These are phyloP conservation scores for Atrina japonica DNA, from an alignment of 2,888 invertebrate species.

Conservation along the genomic window DNA sequence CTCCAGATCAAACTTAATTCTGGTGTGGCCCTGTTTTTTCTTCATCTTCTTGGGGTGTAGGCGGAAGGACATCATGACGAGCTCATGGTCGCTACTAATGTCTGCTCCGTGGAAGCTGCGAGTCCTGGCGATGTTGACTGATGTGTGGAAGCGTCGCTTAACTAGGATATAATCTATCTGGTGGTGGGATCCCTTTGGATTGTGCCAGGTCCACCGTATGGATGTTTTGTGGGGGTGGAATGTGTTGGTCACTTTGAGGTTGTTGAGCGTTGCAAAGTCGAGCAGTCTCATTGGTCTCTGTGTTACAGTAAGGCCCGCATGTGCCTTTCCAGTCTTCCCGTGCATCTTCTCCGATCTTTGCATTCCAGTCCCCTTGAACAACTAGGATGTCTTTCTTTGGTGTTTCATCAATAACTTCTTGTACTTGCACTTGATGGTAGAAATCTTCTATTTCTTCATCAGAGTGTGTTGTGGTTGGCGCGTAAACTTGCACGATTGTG, in stretches of 20 bases:
- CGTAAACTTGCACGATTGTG: slow-evolving; percentile 49
- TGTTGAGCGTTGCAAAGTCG: slow-evolving; percentile 40
- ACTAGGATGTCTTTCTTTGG: slow-evolving; percentile 46
- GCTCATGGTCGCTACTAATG: slow-evolving; percentile 29
- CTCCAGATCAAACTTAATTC: slow-evolving; percentile 27
- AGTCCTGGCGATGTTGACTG: slow-evolving; percentile 34
- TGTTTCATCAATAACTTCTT: slow-evolving; percentile 31
- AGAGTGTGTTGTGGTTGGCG: slow-evolving; percentile 38
- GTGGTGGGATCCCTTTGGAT: slow-evolving; percentile 35
- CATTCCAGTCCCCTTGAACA: slow-evolving; percentile 48
- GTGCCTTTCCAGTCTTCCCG: slow-evolving; percentile 35
- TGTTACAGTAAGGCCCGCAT: slow-evolving; percentile 29
- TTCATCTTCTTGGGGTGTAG: slow-evolving; percentile 29
- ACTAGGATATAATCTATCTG: slow-evolving; percentile 46
- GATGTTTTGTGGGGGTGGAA: slow-evolving; percentile 19
- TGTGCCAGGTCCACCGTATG: too few species aligned
- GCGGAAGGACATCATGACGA: slow-evolving; percentile 29
- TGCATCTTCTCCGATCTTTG: slow-evolving; percentile 41
- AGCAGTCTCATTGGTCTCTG: slow-evolving; percentile 38
- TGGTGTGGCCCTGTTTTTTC: slow-evolving; percentile 15
- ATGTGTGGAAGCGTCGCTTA: slow-evolving; percentile 28
- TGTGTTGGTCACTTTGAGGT: slow-evolving; percentile 23
- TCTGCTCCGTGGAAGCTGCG: slow-evolving; percentile 34
- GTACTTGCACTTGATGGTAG: slow-evolving; percentile 36
- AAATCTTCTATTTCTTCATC: slow-evolving; percentile 44